A percentile compares a stretch with the other conserved stretches of the same genome.
Conservation (phyloP, 2,888 invertebrate species). For the Orthosia cruda region DNA sequence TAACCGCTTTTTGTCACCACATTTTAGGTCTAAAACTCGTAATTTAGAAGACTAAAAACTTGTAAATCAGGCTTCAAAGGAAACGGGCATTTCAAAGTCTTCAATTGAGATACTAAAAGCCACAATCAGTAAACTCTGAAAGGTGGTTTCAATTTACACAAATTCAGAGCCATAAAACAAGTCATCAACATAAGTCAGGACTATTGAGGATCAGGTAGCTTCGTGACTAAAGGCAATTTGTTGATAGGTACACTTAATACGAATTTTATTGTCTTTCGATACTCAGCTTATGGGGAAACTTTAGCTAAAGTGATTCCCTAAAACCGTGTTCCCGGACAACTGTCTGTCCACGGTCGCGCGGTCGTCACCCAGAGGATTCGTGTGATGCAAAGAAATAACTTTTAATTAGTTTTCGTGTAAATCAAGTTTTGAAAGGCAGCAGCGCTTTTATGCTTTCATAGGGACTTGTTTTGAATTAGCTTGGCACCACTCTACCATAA, state of each 20-base stretch:
- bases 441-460: constrained; percentile 39
- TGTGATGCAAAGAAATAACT: constrained; percentile 61
- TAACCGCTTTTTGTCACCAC: neutral
- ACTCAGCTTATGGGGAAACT: constrained; percentile 57
- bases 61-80: neutral
- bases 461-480: constrained; percentile 34
- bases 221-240: constrained; percentile 25
- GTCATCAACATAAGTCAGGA: constrained; percentile 1
- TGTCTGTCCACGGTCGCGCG: constrained; percentile 46
- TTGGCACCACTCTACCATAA: constrained; percentile 4
- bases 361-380: constrained; percentile 50
- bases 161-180: neutral
- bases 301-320: constrained; percentile 55
- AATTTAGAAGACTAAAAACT: no score
- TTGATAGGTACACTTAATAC: constrained; percentile 20
- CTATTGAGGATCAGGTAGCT: constrained; percentile 9
- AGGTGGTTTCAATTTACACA: neutral
- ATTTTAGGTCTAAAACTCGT: neutral
- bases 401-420: constrained; percentile 65
- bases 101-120: constrained; percentile 1
- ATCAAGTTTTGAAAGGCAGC: constrained; percentile 45
- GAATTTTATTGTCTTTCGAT: constrained; percentile 51
- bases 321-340: constrained; percentile 47
- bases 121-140: neutral
- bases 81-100: neutral